Evolutionary conservation across 2,888 invertebrate species (phyloP).

Genomic region (Didymodactylos carnosus): DNA sequence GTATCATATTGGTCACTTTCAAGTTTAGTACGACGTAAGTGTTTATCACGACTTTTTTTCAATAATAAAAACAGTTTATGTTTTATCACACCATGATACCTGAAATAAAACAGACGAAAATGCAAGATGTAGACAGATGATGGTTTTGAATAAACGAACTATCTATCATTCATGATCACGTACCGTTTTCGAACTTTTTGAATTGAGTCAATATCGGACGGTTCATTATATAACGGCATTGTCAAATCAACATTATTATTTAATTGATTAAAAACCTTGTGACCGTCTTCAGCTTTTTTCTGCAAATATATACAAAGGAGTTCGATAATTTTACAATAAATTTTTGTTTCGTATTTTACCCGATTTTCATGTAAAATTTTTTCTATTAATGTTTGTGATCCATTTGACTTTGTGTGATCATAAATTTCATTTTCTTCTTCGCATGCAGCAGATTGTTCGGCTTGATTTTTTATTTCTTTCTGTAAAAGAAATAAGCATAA

Average conservation of each 20-base stretch:
- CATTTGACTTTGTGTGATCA: background rate
- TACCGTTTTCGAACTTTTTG: background rate
- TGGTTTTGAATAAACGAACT: background rate
- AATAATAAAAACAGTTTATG: conserved; percentile 5
- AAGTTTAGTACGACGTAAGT: conserved; percentile 1
- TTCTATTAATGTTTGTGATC: conserved; percentile 16
- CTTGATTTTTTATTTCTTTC: background rate
- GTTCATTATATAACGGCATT: conserved; percentile 7
- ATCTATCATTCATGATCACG: background rate
- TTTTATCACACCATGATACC: conserved; percentile 11
- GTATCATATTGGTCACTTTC: conserved; percentile 44
- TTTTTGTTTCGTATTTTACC: conserved; percentile 31
- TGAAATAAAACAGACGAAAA: background rate
- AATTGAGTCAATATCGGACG: background rate
- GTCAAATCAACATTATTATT: conserved; percentile 5
- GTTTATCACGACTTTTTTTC: background rate
- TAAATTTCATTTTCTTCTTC: background rate
- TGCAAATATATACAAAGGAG: conserved; percentile 23
- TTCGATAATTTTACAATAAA: background rate
- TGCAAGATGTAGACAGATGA: background rate
- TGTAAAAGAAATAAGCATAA: background rate
- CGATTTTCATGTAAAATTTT: conserved; percentile 84
- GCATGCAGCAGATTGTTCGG: background rate
- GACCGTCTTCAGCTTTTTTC: conserved; percentile 52
- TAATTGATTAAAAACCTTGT: conserved; percentile 6